A percentile compares a stretch with the other conserved stretches of the same genome.
Conservation (phyloP, 2,797 vertebrate genomes). For the Macroramphosus scolopax region DNA sequence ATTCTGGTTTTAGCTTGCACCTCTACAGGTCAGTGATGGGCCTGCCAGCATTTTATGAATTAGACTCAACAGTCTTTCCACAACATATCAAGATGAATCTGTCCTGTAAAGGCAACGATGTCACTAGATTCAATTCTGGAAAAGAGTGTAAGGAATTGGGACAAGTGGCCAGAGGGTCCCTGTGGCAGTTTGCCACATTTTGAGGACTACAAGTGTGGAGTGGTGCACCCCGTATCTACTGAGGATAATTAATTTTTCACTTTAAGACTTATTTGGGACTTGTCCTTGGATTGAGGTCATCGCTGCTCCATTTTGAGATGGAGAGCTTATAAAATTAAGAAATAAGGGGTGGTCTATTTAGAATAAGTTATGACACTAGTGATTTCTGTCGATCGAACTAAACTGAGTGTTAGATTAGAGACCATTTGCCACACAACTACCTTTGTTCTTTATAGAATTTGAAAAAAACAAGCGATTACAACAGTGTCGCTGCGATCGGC, state of each 20-base stretch:
- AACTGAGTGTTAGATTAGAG: too few species aligned
- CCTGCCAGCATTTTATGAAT: constrained; percentile 6
- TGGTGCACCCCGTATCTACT: constrained; percentile 44
- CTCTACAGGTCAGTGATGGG: neutral
- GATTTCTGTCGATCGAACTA: too few species aligned
- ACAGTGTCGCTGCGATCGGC: neutral
- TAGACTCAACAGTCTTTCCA: neutral
- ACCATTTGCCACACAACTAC: too few species aligned
- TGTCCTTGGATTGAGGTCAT: constrained; percentile 67
- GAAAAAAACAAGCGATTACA: too few species aligned
- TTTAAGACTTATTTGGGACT: constrained; percentile 72
- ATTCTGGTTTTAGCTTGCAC: neutral
- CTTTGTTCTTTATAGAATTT: too few species aligned
- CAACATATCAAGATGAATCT: constrained; percentile 4
- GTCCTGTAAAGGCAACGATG: constrained; percentile 20
- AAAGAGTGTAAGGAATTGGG: constrained; percentile 54
- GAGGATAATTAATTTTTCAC: constrained; percentile 73
- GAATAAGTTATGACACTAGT: too few species aligned
- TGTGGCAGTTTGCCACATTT: constrained; percentile 58
- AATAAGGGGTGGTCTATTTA: too few species aligned
- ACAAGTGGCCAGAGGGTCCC: constrained; percentile 60
- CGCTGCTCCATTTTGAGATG: constrained; percentile 52
- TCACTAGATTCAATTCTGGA: constrained; percentile 39
- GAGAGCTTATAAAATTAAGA: constrained; percentile 25
- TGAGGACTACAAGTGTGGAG: constrained; percentile 46